Conservation (phyloP, 1,140 invertebrate species). For the Lordiphosa collinella region DNA sequence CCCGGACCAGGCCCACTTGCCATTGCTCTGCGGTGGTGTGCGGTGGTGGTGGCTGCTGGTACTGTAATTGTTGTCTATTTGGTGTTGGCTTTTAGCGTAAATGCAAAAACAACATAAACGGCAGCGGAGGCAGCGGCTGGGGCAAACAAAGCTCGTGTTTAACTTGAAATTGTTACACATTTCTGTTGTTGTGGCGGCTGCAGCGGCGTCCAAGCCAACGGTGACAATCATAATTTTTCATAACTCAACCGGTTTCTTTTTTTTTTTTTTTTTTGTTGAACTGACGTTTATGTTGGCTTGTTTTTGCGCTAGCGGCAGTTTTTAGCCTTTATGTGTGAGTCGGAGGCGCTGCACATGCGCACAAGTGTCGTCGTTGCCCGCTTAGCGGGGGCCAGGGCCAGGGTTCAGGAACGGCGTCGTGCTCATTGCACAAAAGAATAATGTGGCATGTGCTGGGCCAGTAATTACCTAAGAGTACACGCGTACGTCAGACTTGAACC, state of each 20-base stretch:
- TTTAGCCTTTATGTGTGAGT: constrained; percentile 28
- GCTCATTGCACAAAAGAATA: constrained; percentile 77
- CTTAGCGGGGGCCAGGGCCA: constrained; percentile 21
- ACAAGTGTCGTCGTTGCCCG: constrained; percentile 64
- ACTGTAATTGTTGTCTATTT: constrained; percentile 73
- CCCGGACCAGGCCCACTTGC: constrained; percentile 35
- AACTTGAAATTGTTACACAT: constrained; percentile 70
- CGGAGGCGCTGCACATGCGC: constrained; percentile 55
- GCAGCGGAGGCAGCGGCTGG: constrained; percentile 24
- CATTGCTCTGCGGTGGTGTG: constrained; percentile 19
- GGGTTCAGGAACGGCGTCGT: constrained; percentile 38
- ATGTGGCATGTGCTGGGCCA: constrained; percentile 66
- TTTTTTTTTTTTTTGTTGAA: constrained; percentile 22
- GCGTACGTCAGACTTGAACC: not conserved
- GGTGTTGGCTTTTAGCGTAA: constrained; percentile 70
- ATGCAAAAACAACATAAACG: constrained; percentile 47
- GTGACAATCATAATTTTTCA: constrained; percentile 78
- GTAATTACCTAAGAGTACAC: constrained; percentile 52
- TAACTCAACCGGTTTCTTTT: constrained; percentile 63
- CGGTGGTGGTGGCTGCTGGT: constrained; percentile 27
- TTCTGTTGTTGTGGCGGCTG: constrained; percentile 24
- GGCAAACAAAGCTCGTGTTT: constrained; percentile 56
- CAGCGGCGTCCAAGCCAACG: constrained; percentile 25
- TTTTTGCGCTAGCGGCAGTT: constrained; percentile 50
- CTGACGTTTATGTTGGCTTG: constrained; percentile 65